Percentiles rank a stretch among this genome's conserved stretches.
Conservation (phyloP, 2,113 vertebrate species). For the Bufo bufo region DNA sequence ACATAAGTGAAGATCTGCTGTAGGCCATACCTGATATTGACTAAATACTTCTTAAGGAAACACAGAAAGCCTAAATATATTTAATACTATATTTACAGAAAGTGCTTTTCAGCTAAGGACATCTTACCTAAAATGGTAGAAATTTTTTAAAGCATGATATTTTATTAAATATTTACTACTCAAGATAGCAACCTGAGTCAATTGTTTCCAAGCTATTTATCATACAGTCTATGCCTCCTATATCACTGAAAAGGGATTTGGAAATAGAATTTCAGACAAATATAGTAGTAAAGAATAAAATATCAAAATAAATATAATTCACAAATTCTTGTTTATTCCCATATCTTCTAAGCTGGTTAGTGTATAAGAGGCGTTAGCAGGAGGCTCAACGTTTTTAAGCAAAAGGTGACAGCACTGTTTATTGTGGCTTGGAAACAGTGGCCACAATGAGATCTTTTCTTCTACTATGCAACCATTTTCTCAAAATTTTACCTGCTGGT, state of each 20-base stretch:
- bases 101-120: background rate
- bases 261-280: background rate
- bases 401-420: too few relatives aligned
- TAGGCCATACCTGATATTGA: slow-evolving; percentile 31
- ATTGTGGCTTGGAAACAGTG: too few relatives aligned
- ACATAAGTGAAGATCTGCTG: slow-evolving; percentile 19
- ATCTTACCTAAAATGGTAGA: background rate
- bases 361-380: too few relatives aligned
- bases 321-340: too few relatives aligned
- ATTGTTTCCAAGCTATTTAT: background rate
- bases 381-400: too few relatives aligned
- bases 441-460: too few relatives aligned
- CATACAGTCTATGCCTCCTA: background rate
- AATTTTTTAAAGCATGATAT: background rate
- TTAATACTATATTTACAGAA: background rate
- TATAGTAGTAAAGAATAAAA: background rate
- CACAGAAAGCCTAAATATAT: background rate
- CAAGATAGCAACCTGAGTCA: background rate
- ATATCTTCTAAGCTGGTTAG: too few relatives aligned
- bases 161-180: background rate
- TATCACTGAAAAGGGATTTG: background rate
- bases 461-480: too few relatives aligned
- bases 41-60: slow-evolving; percentile 33
- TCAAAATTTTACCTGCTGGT: too few relatives aligned
- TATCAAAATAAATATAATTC: too few relatives aligned